Percentiles rank a stretch among this genome's conserved stretches.
Conservation (phyloP, 2,113 vertebrate species). For the Tricholaema leucomelas region DNA sequence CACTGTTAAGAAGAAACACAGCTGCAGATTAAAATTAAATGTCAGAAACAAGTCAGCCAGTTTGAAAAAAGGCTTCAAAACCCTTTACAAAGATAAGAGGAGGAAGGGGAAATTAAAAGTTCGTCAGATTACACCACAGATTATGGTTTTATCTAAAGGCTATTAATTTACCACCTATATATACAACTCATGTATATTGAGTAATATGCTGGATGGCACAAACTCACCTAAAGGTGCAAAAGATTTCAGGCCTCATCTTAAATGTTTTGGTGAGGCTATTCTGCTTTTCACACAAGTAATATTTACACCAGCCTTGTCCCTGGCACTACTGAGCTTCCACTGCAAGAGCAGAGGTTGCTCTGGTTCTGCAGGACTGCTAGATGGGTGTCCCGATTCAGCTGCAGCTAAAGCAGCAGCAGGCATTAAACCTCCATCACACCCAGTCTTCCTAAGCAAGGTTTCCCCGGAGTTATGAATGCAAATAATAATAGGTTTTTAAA, state of each 20-base stretch:
- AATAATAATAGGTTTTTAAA: neutral
- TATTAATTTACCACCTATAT: neutral
- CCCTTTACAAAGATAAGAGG: neutral
- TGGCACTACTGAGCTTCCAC: neutral
- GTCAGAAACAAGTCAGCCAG: neutral
- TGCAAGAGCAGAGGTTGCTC: neutral
- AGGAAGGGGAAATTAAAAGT: neutral
- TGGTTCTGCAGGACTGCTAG: neutral
- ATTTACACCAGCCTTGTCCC: neutral
- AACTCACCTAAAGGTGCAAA: neutral
- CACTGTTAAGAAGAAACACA: neutral
- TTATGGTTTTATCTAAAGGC: neutral
- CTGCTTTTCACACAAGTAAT: neutral
- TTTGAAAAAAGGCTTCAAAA: neutral
- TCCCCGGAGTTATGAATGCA: neutral
- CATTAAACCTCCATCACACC: neutral
- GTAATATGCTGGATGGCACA: neutral
- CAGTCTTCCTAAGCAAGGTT: neutral
- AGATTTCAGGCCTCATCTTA: neutral
- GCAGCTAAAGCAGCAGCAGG: neutral
- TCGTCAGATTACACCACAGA: too few species aligned
- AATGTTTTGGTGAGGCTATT: neutral
- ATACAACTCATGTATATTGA: neutral
- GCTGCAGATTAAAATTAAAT: neutral
- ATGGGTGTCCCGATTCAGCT: neutral